Conservation (phyloP, 2,888 invertebrate species). For the Rugalucina vietnamica region DNA sequence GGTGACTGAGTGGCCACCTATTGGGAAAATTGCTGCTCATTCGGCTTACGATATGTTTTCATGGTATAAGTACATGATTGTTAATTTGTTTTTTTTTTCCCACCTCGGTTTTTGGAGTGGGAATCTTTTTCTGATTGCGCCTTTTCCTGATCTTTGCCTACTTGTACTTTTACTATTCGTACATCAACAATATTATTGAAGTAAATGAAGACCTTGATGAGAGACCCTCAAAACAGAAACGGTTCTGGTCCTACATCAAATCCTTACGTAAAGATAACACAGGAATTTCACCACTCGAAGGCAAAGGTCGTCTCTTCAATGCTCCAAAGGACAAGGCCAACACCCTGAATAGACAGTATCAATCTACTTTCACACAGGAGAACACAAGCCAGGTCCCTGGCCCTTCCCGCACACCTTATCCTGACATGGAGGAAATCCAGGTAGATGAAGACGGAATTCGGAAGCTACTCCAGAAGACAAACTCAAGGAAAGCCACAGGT, state of each 20-base stretch:
- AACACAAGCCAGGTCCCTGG: neutral
- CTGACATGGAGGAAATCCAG: neutral
- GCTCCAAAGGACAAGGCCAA: slow-evolving; percentile 17
- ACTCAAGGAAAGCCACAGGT: neutral
- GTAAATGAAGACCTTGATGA: neutral
- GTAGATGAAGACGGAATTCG: neutral
- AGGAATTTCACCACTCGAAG: slow-evolving; percentile 24
- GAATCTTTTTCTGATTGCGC: too few species aligned
- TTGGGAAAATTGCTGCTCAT: too few species aligned
- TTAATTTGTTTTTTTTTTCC: too few species aligned
- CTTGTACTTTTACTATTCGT: too few species aligned
- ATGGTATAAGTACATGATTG: too few species aligned
- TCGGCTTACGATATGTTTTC: too few species aligned
- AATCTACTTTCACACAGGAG: slow-evolving; percentile 11
- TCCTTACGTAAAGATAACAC: slow-evolving; percentile 20
- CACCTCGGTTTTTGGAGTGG: too few species aligned
- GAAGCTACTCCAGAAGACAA: neutral
- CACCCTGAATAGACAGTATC: slow-evolving; percentile 18
- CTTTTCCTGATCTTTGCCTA: too few species aligned
- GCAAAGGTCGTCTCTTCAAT: slow-evolving; percentile 14
- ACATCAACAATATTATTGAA: neutral
- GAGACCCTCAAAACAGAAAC: slow-evolving; percentile 16
- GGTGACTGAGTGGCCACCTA: too few species aligned
- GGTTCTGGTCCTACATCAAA: slow-evolving; percentile 32
- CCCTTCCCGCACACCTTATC: neutral